Conservation (phyloP, 2,113 vertebrate species). For the Nanorana parkeri region DNA sequence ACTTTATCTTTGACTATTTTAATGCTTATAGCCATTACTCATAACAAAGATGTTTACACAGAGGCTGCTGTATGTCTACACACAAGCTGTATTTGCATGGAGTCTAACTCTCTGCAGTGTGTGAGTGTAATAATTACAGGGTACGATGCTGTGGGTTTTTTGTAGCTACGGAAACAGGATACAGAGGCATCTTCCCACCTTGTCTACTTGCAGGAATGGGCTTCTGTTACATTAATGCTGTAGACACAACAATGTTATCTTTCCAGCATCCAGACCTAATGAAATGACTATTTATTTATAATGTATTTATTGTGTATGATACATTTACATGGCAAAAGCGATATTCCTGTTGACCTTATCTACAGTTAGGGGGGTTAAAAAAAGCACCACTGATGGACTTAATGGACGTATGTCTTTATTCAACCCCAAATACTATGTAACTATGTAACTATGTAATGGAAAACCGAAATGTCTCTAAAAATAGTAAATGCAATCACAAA, state of each 20-base stretch:
- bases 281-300: neutral
- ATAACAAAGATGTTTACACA: neutral
- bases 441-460: too few species aligned
- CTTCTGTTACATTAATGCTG: neutral
- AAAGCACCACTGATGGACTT: too few species aligned
- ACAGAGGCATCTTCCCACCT: conserved; percentile 35
- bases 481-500: too few species aligned
- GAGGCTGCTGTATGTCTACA: conserved; percentile 24
- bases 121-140: conserved; percentile 49
- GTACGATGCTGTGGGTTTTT: conserved; percentile 3
- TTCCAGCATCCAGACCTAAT: neutral
- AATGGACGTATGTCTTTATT: too few species aligned
- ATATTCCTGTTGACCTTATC: too few species aligned
- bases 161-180: conserved; percentile 38
- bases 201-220: neutral
- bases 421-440: too few species aligned
- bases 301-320: neutral
- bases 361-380: too few species aligned
- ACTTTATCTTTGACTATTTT: too few species aligned
- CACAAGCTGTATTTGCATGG: conserved; percentile 27
- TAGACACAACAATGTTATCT: neutral
- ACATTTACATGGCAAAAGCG: too few species aligned
- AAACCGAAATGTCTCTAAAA: too few species aligned
- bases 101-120: conserved; percentile 9
- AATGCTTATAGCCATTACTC: neutral